Base-by-base conservation (phyloP, 2,888 invertebrate genomes). In the Chorisops tibialis region DNA sequence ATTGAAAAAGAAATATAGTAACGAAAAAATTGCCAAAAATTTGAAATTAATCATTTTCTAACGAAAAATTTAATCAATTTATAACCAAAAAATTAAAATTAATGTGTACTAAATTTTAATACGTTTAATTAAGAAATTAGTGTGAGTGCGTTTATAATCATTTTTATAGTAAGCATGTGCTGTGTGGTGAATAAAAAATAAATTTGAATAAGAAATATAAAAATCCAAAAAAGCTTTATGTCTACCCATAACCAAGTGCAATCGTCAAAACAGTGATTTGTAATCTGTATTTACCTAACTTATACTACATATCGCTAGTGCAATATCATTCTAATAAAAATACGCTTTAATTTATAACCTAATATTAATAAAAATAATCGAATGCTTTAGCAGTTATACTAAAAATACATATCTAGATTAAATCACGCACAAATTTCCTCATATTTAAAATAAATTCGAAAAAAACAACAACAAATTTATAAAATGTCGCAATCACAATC, bases 401-500 rank as follows among this genome's bases (percentile, higher is more conserved):
- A 30, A 30, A 9, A 5, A 5, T 30, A 30, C 59, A 48, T 59
- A 59, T 59, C 59, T 37, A 39, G 52, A 51, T 21, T 38, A 60
- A 63, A 61, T 48, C 30, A 59, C 59, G 65, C 64, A 67, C 63
- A 64, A 65, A 56, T 59, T 43, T 59, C 47, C 37, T 22, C 24
- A 39, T 43, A n/a, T n/a, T n/a, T n/a, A 7, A 7, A 62, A 67
- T 54, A 54, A 67, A 65, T 43, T 3, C 45, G 16, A n/a, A 16
- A 21, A 18, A 52, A 59, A 47, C 12, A 48, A 45, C 14, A 30
- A 30, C 2, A 30, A n/a, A n/a, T n/a, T n/a, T n/a, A n/a, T n/a
- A n/a, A 63, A 66, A 66, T 68, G 70, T 65, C 64, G 61, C 73
- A 71, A 64, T 65, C 69, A 18, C 66, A 67, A 60, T 30, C 52